Base-by-base conservation (phyloP, 2,113 vertebrate genomes). In the Bagarius yarrelli region DNA sequence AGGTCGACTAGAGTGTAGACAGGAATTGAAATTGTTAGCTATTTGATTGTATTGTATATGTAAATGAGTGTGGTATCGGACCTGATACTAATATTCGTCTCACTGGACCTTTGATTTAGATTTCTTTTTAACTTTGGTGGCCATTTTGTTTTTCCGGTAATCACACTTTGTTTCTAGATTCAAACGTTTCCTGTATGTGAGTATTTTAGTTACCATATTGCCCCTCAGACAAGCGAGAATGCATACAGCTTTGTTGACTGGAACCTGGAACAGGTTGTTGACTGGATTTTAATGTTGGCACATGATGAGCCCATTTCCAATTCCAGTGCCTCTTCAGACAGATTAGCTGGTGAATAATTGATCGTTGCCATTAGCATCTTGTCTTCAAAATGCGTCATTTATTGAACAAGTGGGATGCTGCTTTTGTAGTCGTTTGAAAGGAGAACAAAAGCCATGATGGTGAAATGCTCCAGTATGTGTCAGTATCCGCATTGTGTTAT, bases 331-430 rank as follows among this genome's bases (percentile, higher is more conserved):
- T 87, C 88, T 88, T 88, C 88, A 90, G 87, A 89, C 87, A 91
- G 87, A 91, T 88, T 86, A 88, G 83, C 86, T 78, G 56, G 80
- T 90, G 87, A 91, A 91, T 91, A 88, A 90, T 90, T 89, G 86
- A 91, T 90, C 78, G 77, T 9, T 67, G 79, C 87, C 87, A 85
- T 90, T 91, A 87, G 87, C 87, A 50, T 81, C 75, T 81, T 34
- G 80, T 82, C 81, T 80, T 73, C 77, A 83, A 55, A 82, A 80
- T 77, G 76, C 70, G 71, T 73, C 66, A 60, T 71, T 84, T 76
- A 67, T 27, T 0, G 12, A 60, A 14, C 8, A 72, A 73, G 81
- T 72, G 78, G 78, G 72, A 76, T 18, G 19, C 25, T n/a, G 72
- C 77, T 80, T 83, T 80, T 80, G 78, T 85, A 72, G 72, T 44